Evolutionary conservation across 2,888 invertebrate species (phyloP), one percentile per base, ranked within the genome.

Genomic region (Horisme vitalbata): DNA sequence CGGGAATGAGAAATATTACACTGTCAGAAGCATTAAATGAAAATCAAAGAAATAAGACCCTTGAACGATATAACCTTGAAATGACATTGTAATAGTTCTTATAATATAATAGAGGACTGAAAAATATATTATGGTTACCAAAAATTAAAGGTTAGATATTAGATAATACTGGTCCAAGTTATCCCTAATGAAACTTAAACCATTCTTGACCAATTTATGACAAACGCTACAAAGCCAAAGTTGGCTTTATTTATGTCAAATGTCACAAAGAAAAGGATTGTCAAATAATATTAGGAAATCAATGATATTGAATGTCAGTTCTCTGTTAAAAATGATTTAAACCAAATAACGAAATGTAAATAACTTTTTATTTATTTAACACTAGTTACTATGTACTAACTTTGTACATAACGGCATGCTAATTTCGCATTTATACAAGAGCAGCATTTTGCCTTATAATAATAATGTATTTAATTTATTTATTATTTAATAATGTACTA

Each of bases 371-470:
- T 78, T 76, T 82, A 80, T 80, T 28, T 76, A 71, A 57, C 62
- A 67, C 63, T 68, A 71, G 66, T 65, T 58, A 63, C 59, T 55
- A 63, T 63, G 74, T 72, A 79, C 77, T 83, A 73, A 82, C 78
- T 78, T 79, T 55, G 81, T 83, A 82, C 75, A 79, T 70, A 70
- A 56, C 12, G 53, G 54, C 51, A 64, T 63, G 74, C 75, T 81
- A 65, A 72, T 83, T 79, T 79, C 80, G 88, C 88, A 87, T 87
- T 88, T 88, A 87, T 55, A 69, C 61, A 68, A 68, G 18, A 68
- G 45, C 68, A 71, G 73, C 69, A 73, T 77, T 32, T 79, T 75
- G 71, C 62, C 66, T 66, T 63, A 65, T 32, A 51, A 21, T 49
- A 61, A 57, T 62, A 64, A 62, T 57, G 4, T 69, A 71, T 73